Evolutionary conservation across 1,140 invertebrate species (phyloP).

Genomic region (Eumeta japonica): DNA sequence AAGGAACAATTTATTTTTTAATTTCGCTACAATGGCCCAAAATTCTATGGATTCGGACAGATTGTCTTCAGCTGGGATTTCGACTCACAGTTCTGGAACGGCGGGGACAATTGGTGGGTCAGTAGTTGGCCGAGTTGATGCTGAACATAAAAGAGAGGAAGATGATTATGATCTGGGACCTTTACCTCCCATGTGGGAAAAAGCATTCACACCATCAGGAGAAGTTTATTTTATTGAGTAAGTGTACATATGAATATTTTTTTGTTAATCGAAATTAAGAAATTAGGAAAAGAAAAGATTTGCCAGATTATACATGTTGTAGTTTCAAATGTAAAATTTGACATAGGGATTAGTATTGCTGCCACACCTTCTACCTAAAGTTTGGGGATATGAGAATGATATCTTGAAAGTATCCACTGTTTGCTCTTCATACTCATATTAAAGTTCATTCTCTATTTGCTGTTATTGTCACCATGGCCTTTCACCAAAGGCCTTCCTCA

Average conservation of each 20-base stretch:
- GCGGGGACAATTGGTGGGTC: conserved; percentile 44
- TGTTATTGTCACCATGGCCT: no score
- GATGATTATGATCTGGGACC: conserved; percentile 71
- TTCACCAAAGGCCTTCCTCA: no score
- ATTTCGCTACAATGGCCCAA: conserved; percentile 31
- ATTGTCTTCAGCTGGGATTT: conserved; percentile 47
- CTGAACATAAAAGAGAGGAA: conserved; percentile 42
- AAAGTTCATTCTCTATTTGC: no score
- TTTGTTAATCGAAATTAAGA: background rate
- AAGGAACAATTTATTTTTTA: no score
- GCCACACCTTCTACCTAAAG: background rate
- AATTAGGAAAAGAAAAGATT: no score
- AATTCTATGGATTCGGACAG: conserved; percentile 49
- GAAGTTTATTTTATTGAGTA: conserved; percentile 98
- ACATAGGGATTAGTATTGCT: no score
- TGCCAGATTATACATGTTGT: no score
- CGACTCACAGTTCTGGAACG: conserved; percentile 48
- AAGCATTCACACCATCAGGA: conserved; percentile 93
- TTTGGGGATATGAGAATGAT: no score
- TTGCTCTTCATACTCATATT: no score
- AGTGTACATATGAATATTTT: conserved; percentile 42
- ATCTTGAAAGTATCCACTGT: no score
- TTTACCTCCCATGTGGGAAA: conserved; percentile 94
- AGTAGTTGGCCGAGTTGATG: conserved; percentile 41
- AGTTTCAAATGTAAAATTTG: no score